Conservation (phyloP, 2,797 vertebrate genomes). For the Phrynocephalus forsythii region DNA sequence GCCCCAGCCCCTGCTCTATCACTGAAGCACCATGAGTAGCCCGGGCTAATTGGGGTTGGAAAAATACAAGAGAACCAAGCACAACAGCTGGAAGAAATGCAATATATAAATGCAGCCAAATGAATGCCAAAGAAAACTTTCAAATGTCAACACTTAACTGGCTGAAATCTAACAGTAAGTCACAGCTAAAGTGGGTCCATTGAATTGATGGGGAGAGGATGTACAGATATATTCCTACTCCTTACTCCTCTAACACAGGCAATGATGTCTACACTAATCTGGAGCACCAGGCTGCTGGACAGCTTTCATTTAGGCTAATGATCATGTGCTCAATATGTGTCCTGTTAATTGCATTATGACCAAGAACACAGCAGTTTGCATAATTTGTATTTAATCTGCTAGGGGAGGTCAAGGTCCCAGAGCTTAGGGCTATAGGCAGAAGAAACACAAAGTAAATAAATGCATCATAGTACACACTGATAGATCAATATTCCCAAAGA, state of each 20-base stretch:
- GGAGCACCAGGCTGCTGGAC: slow-evolving; percentile 25
- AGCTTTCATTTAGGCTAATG: slow-evolving; percentile 62
- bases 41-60: neutral
- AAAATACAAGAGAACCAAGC: neutral
- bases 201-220: too few relatives aligned
- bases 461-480: slow-evolving; percentile 36
- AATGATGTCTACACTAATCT: neutral
- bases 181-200: too few relatives aligned
- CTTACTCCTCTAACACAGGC: neutral
- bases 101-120: neutral
- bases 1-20: neutral
- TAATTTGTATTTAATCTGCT: slow-evolving; percentile 76
- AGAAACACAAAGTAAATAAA: slow-evolving; percentile 26
- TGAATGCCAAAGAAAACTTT: neutral
- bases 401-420: slow-evolving; percentile 68
- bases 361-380: slow-evolving; percentile 63
- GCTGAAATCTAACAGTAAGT: too few relatives aligned
- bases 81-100: neutral
- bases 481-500: slow-evolving; percentile 54
- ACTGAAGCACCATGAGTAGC: neutral
- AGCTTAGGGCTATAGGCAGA: slow-evolving; percentile 37
- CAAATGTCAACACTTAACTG: neutral
- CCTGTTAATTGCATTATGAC: slow-evolving; percentile 72
- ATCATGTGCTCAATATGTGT: slow-evolving; percentile 59
- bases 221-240: neutral